phyloP scores from a whole-genome alignment of 2,888 invertebrate species.

The Chrysodeixis includens region DNA sequence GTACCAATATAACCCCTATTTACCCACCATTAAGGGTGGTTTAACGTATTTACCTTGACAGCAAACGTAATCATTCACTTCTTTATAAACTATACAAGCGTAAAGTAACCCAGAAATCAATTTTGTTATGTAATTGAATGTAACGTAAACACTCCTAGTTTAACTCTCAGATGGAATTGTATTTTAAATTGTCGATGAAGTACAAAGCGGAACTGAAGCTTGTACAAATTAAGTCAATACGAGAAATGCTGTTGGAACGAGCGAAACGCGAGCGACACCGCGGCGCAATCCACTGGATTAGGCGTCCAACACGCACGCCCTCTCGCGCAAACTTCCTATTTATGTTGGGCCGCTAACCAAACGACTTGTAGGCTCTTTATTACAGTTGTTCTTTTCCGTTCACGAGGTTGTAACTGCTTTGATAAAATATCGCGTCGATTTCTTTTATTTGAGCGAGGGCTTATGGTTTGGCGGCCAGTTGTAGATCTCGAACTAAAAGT shows the following conservation, averaged over 20 bases:
- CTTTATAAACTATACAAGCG: not conserved
- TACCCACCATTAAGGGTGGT: not conserved
- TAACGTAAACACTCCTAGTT: not conserved
- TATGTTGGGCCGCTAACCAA: conserved; percentile 84
- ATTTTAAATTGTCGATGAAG: conserved; percentile 53
- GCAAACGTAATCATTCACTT: not conserved
- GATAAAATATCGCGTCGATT: conserved; percentile 82
- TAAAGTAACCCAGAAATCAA: conserved; percentile 3
- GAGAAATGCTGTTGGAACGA: conserved; percentile 73
- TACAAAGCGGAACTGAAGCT: conserved; percentile 42
- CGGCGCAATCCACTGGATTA: conserved; percentile 84
- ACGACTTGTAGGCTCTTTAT: conserved; percentile 89
- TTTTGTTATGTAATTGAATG: conserved; percentile 19
- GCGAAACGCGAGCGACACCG: conserved; percentile 66
- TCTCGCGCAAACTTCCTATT: conserved; percentile 77
- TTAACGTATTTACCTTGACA: not conserved
- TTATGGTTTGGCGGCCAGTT: conserved; percentile 57
- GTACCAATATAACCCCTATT: not conserved
- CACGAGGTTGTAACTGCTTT: conserved; percentile 81
- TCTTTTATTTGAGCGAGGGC: conserved; percentile 71
- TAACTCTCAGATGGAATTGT: conserved; percentile 44
- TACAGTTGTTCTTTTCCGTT: conserved; percentile 87
- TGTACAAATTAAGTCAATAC: conserved; percentile 76
- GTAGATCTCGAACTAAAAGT: conserved; percentile 48
- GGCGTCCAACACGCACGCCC: conserved; percentile 81